phyloP scores from a whole-genome alignment of 92 coral and sea anemone genomes.

The Bergia puertoricense region DNA sequence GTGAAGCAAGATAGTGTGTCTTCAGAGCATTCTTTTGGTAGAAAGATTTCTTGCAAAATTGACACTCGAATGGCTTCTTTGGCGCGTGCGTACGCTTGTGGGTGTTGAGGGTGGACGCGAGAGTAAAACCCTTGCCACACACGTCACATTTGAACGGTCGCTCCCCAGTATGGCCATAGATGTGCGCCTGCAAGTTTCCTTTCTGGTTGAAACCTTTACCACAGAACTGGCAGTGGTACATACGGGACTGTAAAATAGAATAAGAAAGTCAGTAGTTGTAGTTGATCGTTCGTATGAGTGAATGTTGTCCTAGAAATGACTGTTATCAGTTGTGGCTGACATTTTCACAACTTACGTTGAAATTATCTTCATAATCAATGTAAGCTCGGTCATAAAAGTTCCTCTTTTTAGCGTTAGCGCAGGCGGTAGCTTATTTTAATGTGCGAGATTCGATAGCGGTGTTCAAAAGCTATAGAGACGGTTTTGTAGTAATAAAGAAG shows the following conservation, averaged over 20 bases:
- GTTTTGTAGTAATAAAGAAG: too few species aligned
- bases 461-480: too few species aligned
- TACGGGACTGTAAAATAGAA: conserved; percentile 27
- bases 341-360: too few species aligned
- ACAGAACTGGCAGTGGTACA: conserved; percentile 86
- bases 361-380: too few species aligned
- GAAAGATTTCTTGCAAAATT: conserved; percentile 88
- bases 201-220: conserved; percentile 95
- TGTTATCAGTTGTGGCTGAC: too few species aligned
- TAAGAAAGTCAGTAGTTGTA: neutral
- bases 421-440: too few species aligned
- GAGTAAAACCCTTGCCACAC: conserved; percentile 90
- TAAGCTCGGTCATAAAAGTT: too few species aligned
- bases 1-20: conserved; percentile 95
- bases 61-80: conserved; percentile 92
- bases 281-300: too few species aligned
- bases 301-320: too few species aligned
- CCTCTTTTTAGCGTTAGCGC: too few species aligned
- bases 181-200: conserved; percentile 96
- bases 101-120: conserved; percentile 95
- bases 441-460: too few species aligned
- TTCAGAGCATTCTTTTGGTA: conserved; percentile 97
- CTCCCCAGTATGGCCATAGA: conserved; percentile 98
- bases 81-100: conserved; percentile 95
- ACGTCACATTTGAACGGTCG: conserved; percentile 92